Base-by-base conservation (phyloP, 1,140 invertebrate genomes). In the Drosophila malerkotliana region DNA sequence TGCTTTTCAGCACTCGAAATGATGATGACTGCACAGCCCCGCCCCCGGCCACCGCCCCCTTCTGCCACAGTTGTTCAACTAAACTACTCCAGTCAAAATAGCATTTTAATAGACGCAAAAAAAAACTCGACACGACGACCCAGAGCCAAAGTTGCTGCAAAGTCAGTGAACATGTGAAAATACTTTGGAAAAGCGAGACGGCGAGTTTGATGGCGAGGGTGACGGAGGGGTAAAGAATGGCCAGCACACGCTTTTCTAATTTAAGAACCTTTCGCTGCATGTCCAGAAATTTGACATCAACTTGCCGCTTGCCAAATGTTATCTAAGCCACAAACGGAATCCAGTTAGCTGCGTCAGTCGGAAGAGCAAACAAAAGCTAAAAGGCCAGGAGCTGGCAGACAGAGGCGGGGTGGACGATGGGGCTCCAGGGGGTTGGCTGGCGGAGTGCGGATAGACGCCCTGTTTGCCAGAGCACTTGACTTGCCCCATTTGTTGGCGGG, bases 41-140 rank as follows among this genome's bases (percentile, higher is more conserved):
- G 63, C 69, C 49, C 45, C 55, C 69, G 68, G 49, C 54, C 47
- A 12, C 41, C 41, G n/a, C 55, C 61, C 18, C 8, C 44, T 47
- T 15, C 10, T 21, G 44, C 18, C 44, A 4, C 44, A 47, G 44
- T 64, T 76, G 62, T 77, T 83, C 67, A 72, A 66, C 79, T 88
- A 88, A 88, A 89, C 83, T 88, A 88, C 83, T 88, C 79, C 83
- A 83, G 79, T 88, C 83, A 83, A 88, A 88, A 88, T 88, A 88
- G 83, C 83, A 79, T 88, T 88, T 88, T 88, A 88, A 88, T 88
- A 88, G 83, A 89, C 81, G 63, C 81, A 84, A 53, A 30, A 39
- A 59, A 30, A 63, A 51, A 67, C 67, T 67, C 81, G 69, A 82
- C 83, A 87, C 74, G 74, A 76, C 79, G 75, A 79, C 76, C 83